These are phyloP conservation scores for Drosophila kuntzei DNA, from an alignment of 2,888 invertebrate genomes.

Conservation along the genomic window DNA sequence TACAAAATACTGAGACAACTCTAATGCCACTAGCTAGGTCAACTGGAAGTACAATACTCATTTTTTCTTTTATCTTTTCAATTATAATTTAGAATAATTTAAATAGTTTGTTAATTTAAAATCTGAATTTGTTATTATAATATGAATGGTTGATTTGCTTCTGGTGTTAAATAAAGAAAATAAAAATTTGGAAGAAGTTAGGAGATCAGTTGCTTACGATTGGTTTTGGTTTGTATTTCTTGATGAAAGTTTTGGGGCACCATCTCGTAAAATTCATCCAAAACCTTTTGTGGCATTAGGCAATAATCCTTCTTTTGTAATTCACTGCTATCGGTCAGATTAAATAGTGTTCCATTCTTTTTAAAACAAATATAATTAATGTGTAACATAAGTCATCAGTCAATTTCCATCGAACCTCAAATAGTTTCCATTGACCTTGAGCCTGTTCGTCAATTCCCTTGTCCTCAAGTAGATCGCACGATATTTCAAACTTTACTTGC, in stretches of 20 bases:
- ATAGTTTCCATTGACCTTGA: constrained; percentile 28
- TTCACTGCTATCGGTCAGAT: background rate
- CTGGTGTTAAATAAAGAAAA: no score
- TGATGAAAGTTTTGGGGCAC: background rate
- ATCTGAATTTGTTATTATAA: background rate
- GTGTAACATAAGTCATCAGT: background rate
- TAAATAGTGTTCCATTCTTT: constrained; percentile 13
- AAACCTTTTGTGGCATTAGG: constrained; percentile 1
- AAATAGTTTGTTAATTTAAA: background rate
- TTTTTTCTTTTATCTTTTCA: background rate
- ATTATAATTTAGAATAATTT: background rate
- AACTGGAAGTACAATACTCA: constrained; percentile 85
- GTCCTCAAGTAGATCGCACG: constrained; percentile 21
- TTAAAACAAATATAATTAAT: background rate
- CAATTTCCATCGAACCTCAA: constrained; percentile 18
- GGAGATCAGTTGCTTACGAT: background rate
- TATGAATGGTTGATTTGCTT: no score
- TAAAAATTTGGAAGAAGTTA: background rate
- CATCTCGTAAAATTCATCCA: constrained; percentile 1
- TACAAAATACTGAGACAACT: constrained; percentile 89
- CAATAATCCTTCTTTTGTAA: constrained; percentile 8
- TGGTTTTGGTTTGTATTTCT: background rate
- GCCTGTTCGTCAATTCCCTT: background rate
- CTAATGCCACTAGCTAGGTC: constrained; percentile 83
- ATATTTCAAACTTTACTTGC: background rate